Conservation (phyloP, 1,140 invertebrate species). For the Drosophila ambigua region DNA sequence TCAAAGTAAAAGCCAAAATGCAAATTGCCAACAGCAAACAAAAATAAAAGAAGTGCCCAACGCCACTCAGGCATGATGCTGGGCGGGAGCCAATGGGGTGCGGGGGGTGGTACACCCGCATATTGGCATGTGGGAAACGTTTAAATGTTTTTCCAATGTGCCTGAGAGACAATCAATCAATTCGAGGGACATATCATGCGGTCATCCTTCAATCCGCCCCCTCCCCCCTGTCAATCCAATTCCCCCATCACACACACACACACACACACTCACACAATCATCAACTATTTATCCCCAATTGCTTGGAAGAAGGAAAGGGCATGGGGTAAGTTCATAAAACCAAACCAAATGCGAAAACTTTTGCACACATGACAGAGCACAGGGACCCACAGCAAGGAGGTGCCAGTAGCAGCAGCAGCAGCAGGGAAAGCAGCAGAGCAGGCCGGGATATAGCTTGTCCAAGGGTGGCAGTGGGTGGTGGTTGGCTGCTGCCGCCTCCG, state of each 20-base stretch:
- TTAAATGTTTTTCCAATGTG: conserved; percentile 43
- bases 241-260: background rate
- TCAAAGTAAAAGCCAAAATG: too few relatives aligned
- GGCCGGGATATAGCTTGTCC: conserved; percentile 30
- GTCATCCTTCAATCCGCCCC: conserved; percentile 40
- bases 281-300: conserved; percentile 62
- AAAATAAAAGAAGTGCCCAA: too few relatives aligned
- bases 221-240: conserved; percentile 1
- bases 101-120: conserved; percentile 17
- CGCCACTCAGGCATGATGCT: background rate
- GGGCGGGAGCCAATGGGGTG: background rate
- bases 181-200: conserved; percentile 43
- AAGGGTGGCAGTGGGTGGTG: conserved; percentile 10
- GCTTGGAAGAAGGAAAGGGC: conserved; percentile 51
- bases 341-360: conserved; percentile 67
- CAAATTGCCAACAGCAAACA: too few relatives aligned
- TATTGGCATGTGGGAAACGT: conserved; percentile 10
- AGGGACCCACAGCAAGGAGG: conserved; percentile 7
- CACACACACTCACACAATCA: conserved; percentile 51
- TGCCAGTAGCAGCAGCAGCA: too few relatives aligned
- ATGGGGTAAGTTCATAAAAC: conserved; percentile 64
- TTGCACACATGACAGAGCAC: conserved; percentile 69
- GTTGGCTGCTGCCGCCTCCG: conserved; percentile 4
- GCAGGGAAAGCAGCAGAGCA: conserved; percentile 10
- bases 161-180: conserved; percentile 50